A percentile compares a stretch with the other conserved stretches of the same genome.
These are phyloP conservation scores for Oryzias woworae DNA, from an alignment of 2,113 vertebrate species.

Conservation along the genomic window DNA sequence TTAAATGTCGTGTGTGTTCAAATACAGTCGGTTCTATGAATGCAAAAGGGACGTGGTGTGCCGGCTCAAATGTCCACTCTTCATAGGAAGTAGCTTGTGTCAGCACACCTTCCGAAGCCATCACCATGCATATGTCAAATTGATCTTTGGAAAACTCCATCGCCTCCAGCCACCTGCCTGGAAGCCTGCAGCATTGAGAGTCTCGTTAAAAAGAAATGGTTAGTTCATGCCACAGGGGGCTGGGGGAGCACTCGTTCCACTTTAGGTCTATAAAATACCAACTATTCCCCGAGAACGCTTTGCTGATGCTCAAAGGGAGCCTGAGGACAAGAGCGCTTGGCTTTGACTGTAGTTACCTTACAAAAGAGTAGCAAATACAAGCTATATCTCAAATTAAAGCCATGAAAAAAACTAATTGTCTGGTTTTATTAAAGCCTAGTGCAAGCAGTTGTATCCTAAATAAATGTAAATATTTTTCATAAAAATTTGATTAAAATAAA, in stretches of 20 bases:
- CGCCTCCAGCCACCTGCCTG: conserved; percentile 45
- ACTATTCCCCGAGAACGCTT: conserved; percentile 27
- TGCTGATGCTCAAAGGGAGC: conserved; percentile 37
- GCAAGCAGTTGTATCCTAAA: too few relatives aligned
- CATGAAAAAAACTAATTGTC: conserved; percentile 9
- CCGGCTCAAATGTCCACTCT: conserved; percentile 32
- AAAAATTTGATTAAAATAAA: too few relatives aligned
- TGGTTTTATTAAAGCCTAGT: conserved; percentile 13
- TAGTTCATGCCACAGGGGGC: conserved; percentile 43
- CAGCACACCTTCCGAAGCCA: conserved; percentile 28
- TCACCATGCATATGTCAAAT: conserved; percentile 13
- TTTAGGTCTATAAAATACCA: conserved; percentile 54
- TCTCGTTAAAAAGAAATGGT: conserved; percentile 63
- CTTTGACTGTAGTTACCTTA: too few relatives aligned
- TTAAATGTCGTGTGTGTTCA: conserved; percentile 30
- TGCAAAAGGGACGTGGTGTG: conserved; percentile 18
- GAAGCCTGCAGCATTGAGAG: conserved; percentile 43
- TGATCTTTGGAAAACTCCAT: conserved; percentile 34
- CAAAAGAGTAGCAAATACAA: too few relatives aligned
- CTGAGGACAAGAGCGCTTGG: conserved; percentile 20
- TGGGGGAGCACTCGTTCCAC: conserved; percentile 44
- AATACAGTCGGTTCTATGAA: conserved; percentile 31
- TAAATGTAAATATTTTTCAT: too few relatives aligned
- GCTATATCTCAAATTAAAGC: not conserved
- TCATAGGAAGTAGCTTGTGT: conserved; percentile 31